Percentiles rank a stretch among this genome's conserved stretches.
These are phyloP conservation scores for Cotesia glomerata DNA, from an alignment of 1,140 invertebrate species.

Conservation along the genomic window DNA sequence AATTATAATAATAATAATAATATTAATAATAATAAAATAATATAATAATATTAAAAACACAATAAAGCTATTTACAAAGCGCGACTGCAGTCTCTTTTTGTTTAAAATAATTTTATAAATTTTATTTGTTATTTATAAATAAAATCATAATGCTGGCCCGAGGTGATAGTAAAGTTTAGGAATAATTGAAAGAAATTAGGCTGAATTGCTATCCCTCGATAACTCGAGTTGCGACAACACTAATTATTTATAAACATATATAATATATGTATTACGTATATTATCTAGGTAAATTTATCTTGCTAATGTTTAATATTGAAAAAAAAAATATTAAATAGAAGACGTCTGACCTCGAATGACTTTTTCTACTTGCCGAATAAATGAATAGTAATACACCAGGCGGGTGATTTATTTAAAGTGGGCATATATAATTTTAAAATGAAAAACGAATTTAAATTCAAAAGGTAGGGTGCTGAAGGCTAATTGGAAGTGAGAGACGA, in stretches of 20 bases:
- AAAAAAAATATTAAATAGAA: background rate
- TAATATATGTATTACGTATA: background rate
- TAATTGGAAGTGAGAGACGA: background rate
- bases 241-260: background rate
- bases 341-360: background rate
- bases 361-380: background rate
- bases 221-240: conserved; percentile 25
- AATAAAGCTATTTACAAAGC: conserved; percentile 61
- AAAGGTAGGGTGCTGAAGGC: too few species aligned
- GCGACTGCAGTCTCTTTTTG: conserved; percentile 54
- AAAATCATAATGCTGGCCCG: background rate
- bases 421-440: too few species aligned
- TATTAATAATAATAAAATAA: conserved; percentile 47
- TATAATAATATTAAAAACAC: conserved; percentile 58
- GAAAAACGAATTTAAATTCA: too few species aligned
- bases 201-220: conserved; percentile 26
- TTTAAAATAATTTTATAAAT: conserved; percentile 23
- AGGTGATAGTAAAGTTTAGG: background rate
- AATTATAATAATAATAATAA: conserved; percentile 43
- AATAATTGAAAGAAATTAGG: conserved; percentile 7
- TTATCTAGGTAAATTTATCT: conserved; percentile 8
- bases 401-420: too few species aligned
- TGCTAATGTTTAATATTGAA: conserved; percentile 5
- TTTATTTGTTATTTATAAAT: background rate
- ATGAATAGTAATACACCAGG: too few species aligned